Base-by-base conservation (phyloP, 2,113 vertebrate genomes). In the Hippoglossus stenolepis region DNA sequence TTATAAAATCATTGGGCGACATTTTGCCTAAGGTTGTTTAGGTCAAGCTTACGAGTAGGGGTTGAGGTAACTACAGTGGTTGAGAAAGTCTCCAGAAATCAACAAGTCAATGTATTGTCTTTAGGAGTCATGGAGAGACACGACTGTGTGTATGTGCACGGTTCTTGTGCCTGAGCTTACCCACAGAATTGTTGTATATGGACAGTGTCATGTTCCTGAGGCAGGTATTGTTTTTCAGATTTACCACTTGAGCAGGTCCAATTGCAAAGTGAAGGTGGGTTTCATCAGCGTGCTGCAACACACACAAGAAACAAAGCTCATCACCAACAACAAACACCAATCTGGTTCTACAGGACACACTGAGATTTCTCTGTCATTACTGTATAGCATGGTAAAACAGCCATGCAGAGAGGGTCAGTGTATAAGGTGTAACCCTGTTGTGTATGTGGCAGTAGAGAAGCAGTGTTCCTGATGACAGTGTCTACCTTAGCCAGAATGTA, bases 181-280 rank as follows among this genome's bases (percentile, higher is more conserved):
- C 97, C 69, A 90, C 92, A 62, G 79, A 77, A 0, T 89, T 93
- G 73, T 82, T 82, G 0, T 49, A 81, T 15, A 97, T 62, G 20
- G 90, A 93, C 79, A 99, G 8, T 0, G 94, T 93, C 12, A 98
- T n/a, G n/a, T n/a, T n/a, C n/a, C 58, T 96, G 43, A 99, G 92
- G 83, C 97, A 98, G 0, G 95, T 97, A 88, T n/a, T 95, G 95
- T 0, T 87, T 95, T 63, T 96, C 95, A 0, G 91, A 90, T 73
- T 96, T 60, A 0, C 96, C 98, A 99, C 82, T 93, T 93, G 13
- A 93, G 86, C 75, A 99, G 91, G 12, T 99, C 96, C 2, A 89
- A 96, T 78, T 97, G 78, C 69, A 98, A 91, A 0, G 91, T 94
- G 85, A 96, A 97, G n/a, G n/a, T n/a, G n/a, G n/a, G n/a, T n/a